These are phyloP conservation scores for Paracanthobrama guichenoti DNA, from an alignment of 2,113 vertebrate species.

Conservation along the genomic window DNA sequence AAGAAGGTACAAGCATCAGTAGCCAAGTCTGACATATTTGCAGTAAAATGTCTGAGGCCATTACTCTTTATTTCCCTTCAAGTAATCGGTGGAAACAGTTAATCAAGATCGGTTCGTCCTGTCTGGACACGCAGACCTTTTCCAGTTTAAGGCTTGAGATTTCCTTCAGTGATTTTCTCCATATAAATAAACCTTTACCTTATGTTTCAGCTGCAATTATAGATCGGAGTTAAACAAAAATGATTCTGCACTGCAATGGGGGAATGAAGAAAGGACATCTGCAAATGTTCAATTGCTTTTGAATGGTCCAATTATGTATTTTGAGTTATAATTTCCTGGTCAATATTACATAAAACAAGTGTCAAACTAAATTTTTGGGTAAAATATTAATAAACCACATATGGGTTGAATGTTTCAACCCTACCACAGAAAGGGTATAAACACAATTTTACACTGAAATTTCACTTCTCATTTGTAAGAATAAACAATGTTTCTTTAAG, in stretches of 20 bases:
- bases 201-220: not conserved
- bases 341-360: not conserved
- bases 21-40: conserved; percentile 1
- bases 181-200: not conserved
- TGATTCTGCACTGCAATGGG: not conserved
- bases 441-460: not conserved
- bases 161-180: conserved; percentile 1
- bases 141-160: not conserved
- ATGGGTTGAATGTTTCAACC: not conserved
- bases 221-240: not conserved
- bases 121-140: conserved; percentile 3
- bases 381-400: not conserved
- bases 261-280: not conserved
- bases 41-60: not conserved
- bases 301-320: not conserved
- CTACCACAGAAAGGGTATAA: not conserved
- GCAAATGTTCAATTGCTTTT: not conserved
- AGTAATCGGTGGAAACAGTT: conserved; percentile 22
- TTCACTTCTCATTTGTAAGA: not conserved
- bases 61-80: conserved; percentile 12
- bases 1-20: conserved; percentile 5
- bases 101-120: not conserved
- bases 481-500: not conserved
- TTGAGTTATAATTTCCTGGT: not conserved
- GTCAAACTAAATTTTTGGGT: not conserved